Evolutionary conservation across 2,888 invertebrate species (phyloP).

Genomic region (Thymelicus sylvestris): DNA sequence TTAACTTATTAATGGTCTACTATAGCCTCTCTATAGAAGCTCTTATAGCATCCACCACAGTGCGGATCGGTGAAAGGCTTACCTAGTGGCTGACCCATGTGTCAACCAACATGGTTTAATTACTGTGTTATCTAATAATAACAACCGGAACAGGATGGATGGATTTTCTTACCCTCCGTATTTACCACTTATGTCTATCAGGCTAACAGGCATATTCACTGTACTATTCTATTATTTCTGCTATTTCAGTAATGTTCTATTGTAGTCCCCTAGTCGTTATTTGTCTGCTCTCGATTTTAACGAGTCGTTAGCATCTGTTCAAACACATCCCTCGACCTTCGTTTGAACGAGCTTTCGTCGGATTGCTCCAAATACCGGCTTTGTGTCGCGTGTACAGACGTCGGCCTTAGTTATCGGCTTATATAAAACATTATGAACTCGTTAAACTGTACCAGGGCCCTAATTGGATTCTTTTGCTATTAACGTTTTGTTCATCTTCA

Average conservation of each 20-base stretch:
- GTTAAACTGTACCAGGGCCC: constrained; percentile 8
- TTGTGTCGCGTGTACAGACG: constrained; percentile 3
- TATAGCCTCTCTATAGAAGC: too few species aligned
- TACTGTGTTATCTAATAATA: too few species aligned
- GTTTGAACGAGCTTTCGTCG: constrained; percentile 14
- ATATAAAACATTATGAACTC: constrained; percentile 27
- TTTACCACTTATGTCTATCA: too few species aligned
- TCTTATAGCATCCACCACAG: too few species aligned
- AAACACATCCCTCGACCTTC: constrained; percentile 28
- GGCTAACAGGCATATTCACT: too few species aligned
- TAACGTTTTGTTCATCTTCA: background rate
- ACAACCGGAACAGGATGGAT: too few species aligned
- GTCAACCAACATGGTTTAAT: too few species aligned
- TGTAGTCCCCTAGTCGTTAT: background rate
- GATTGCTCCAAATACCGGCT: constrained; percentile 20
- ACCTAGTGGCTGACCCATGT: too few species aligned
- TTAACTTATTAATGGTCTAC: too few species aligned
- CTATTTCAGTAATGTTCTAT: background rate
- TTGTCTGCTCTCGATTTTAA: constrained; percentile 20
- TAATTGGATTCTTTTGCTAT: background rate
- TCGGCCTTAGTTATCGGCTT: background rate
- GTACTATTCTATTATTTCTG: background rate
- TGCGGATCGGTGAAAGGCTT: too few species aligned
- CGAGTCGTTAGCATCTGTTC: constrained; percentile 30
- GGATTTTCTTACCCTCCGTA: too few species aligned